A percentile compares a stretch with the other conserved stretches of the same genome.
phyloP scores from a whole-genome alignment of 2,888 invertebrate genomes.

The Chrysopilus asiliformis region DNA sequence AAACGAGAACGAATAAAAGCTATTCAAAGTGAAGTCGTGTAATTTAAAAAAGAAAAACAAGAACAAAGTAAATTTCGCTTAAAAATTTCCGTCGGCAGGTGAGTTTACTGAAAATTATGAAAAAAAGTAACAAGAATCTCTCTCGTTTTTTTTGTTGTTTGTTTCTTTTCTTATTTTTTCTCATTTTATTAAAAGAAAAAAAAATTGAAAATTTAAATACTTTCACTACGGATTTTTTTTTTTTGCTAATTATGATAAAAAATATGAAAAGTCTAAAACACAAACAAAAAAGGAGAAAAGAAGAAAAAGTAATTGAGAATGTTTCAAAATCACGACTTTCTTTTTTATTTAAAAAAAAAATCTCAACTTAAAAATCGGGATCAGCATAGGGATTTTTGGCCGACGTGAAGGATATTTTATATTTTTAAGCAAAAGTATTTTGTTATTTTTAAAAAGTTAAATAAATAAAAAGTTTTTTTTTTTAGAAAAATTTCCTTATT shows the following conservation, averaged over 20 bases:
- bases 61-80: background rate
- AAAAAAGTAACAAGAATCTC: constrained; percentile 14
- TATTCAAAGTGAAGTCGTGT: constrained; percentile 7
- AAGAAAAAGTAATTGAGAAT: constrained; percentile 1
- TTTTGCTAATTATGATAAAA: no score
- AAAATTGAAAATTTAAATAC: constrained; percentile 12
- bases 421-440: background rate
- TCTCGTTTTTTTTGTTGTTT: constrained; percentile 20
- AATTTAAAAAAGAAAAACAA: constrained; percentile 5
- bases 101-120: constrained; percentile 19
- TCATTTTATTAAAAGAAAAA: constrained; percentile 17
- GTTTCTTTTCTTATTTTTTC: constrained; percentile 16
- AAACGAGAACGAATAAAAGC: no score
- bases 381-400: constrained; percentile 40
- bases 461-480: constrained; percentile 2
- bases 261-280: constrained; percentile 9
- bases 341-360: no score
- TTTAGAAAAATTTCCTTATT: background rate
- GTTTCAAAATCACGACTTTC: no score
- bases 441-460: constrained; percentile 2
- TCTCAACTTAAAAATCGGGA: constrained; percentile 34
- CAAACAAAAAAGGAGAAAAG: constrained; percentile 5
- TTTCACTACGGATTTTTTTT: constrained; percentile 9
- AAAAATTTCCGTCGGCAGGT: constrained; percentile 26
- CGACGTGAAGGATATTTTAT: constrained; percentile 28